Evolutionary conservation across 2,888 invertebrate genomes (phyloP), one percentile per base, ranked within the genome.

Genomic region (Dynastes grantii): DNA sequence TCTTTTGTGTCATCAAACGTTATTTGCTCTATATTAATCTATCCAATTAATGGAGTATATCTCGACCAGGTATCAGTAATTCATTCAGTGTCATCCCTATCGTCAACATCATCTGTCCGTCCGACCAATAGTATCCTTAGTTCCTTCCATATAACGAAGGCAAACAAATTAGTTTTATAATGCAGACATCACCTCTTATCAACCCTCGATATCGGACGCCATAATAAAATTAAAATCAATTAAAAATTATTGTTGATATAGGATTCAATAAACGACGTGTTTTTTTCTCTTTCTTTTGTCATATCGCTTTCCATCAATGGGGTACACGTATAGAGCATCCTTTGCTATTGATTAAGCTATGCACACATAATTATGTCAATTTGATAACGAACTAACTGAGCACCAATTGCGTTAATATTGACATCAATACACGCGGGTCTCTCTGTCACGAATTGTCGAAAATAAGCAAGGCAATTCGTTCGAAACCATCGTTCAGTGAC

Each of bases 331-430:
- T 16, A 67, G 45, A 27, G 9, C 58, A 32, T 58, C 40, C 22
- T 73, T 73, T 58, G 9, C 40, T 73, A 73, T 73, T 58, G 73
- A 73, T 73, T 73, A 45, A 61, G 58, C 16, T 22, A 27, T 73
- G 73, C 27, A 73, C 73, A 73, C 45, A 73, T 71, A 73, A 73
- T 73, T 73, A 58, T 73, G 73, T 73, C 73, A 58, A 58, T 58
- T 73, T 61, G 73, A 73, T 73, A 73, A 73, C 55, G 32, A 58
- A 73, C 22, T 73, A 58, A 45, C 58, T 40, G 73, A 40, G 61
- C 40, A 73, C 53, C 53, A 63, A 78, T 78, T 78, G 73, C 64
- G 78, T 71, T 64, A 71, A 73, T 65, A 61, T 77, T 70, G 61
- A 58, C 55, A 58, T 40, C 29, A 58, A 16, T 55, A n/a, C 37